These are phyloP conservation scores for Lipotes vexillifer DNA, from an alignment of 2,113 vertebrate species.

Conservation along the genomic window DNA sequence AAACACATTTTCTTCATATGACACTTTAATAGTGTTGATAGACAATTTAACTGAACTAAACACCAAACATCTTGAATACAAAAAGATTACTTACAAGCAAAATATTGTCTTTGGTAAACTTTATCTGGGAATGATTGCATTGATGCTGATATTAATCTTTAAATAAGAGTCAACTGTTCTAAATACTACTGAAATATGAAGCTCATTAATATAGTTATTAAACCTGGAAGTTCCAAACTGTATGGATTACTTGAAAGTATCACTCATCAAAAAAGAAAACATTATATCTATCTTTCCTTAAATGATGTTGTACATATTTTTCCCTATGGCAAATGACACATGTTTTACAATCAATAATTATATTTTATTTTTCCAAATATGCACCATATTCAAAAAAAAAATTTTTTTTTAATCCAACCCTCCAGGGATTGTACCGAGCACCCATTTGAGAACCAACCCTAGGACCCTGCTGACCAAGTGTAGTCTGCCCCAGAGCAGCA, in stretches of 20 bases:
- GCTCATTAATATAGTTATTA: not conserved
- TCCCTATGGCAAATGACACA: not conserved
- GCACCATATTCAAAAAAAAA: not conserved
- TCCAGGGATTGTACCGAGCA: not conserved
- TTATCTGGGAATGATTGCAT: not conserved
- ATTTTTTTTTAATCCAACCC: not conserved
- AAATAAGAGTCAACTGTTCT: not conserved
- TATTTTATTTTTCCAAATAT: not conserved
- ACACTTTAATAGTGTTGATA: not conserved
- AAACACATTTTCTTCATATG: not conserved
- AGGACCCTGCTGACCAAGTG: not conserved
- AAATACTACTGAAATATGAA: not conserved
- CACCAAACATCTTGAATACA: not conserved
- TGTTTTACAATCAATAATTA: not conserved
- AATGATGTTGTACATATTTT: not conserved
- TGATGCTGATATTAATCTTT: not conserved
- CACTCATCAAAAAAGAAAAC: not conserved
- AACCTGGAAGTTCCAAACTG: not conserved
- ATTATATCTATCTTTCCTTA: not conserved
- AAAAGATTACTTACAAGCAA: not conserved
- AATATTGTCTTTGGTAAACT: not conserved
- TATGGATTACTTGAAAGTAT: not conserved
- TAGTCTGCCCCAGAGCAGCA: not conserved
- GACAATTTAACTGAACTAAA: not conserved
- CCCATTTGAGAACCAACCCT: not conserved